Conservation (phyloP, 2,113 vertebrate species). For the Ellobius talpinus region DNA sequence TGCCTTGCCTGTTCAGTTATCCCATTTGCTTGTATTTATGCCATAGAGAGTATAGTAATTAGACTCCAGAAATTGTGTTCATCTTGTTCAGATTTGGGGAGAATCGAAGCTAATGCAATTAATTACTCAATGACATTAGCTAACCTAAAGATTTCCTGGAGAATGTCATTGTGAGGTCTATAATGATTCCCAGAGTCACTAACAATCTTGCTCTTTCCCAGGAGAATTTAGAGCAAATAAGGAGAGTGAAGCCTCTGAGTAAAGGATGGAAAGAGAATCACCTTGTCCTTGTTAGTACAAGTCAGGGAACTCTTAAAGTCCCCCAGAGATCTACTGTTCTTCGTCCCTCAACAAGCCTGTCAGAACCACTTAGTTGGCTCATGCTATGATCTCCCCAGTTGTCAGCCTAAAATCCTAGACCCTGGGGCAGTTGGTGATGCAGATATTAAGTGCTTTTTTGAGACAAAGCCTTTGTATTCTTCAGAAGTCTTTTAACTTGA, state of each 20-base stretch:
- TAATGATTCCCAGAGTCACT: slow-evolving; percentile 26
- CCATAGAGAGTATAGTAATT: not conserved
- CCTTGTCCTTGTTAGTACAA: not conserved
- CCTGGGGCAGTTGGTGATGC: not conserved
- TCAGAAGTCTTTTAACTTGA: not conserved
- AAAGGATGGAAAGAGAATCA: not conserved
- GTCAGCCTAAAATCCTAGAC: not conserved
- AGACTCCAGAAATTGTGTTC: not conserved
- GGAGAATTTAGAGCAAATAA: slow-evolving; percentile 12
- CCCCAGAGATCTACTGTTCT: not conserved
- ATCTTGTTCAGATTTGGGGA: not conserved
- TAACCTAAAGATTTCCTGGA: not conserved
- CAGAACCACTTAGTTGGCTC: not conserved
- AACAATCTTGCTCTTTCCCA: slow-evolving; percentile 44
- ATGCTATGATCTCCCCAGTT: not conserved
- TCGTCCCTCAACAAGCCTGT: not conserved
- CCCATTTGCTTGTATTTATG: no score
- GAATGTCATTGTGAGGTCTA: slow-evolving; percentile 25
- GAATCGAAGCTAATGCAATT: not conserved
- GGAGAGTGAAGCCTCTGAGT: slow-evolving; percentile 14
- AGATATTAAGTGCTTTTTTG: not conserved
- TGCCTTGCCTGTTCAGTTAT: not conserved
- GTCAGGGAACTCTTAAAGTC: not conserved
- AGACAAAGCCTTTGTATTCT: not conserved
- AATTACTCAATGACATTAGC: slow-evolving; percentile 24